Conservation (phyloP, 2,888 invertebrate genomes). For the Lampropteryx suffumata region DNA sequence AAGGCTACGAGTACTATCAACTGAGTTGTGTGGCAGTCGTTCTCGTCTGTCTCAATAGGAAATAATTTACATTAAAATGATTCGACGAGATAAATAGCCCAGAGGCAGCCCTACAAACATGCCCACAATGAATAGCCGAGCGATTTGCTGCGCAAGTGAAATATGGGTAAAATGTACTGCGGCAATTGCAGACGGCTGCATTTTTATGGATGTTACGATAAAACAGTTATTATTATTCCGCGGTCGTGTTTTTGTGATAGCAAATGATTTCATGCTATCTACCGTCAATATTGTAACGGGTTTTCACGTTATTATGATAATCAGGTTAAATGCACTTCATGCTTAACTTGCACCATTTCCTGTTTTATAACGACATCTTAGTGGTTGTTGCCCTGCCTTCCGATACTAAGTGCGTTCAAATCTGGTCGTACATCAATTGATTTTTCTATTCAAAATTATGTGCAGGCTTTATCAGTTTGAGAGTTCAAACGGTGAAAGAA, state of each 20-base stretch:
- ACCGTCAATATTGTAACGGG: not conserved
- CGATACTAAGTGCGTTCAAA: no score
- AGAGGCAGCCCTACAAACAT: conserved; percentile 25
- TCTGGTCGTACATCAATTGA: no score
- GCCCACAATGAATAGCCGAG: conserved; percentile 44
- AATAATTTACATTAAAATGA: not conserved
- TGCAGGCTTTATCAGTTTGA: no score
- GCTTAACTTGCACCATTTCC: no score
- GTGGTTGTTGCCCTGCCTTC: no score
- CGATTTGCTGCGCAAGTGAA: conserved; percentile 49
- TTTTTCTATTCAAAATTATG: no score
- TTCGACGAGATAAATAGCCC: conserved; percentile 5
- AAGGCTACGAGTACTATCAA: no score
- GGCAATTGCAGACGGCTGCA: conserved; percentile 38
- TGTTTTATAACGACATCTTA: no score
- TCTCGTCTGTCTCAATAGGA: not conserved
- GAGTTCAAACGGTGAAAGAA: no score
- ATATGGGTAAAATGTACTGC: conserved; percentile 45
- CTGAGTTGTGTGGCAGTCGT: no score
- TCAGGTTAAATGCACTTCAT: no score
- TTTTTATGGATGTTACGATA: conserved; percentile 43
- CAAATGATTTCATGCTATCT: conserved; percentile 2
- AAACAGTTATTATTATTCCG: conserved; percentile 25
- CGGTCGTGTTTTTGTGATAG: conserved; percentile 13
- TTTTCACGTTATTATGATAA: no score